Evolutionary conservation across 2,888 invertebrate genomes (phyloP).

Genomic region (Lasiommata megera): DNA sequence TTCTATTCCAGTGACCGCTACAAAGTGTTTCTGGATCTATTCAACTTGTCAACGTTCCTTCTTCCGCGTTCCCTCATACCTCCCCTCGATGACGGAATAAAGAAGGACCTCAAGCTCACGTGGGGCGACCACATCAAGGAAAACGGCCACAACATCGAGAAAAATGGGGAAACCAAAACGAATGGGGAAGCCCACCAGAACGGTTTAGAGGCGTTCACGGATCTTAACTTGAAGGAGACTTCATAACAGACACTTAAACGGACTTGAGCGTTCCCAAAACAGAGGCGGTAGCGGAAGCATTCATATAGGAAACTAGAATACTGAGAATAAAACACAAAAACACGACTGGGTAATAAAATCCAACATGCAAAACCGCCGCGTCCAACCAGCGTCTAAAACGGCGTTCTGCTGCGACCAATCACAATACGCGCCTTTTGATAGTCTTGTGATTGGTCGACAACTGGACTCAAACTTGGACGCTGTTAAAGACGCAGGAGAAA

Average conservation of each 20-base stretch:
- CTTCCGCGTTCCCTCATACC: slow-evolving; percentile 96
- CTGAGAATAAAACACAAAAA: too few relatives aligned
- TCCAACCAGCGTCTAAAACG: too few relatives aligned
- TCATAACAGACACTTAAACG: neutral
- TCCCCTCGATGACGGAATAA: slow-evolving; percentile 91
- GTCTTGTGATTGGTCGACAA: too few relatives aligned
- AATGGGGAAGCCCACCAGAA: slow-evolving; percentile 16
- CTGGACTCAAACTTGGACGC: too few relatives aligned
- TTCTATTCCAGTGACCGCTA: slow-evolving; percentile 93
- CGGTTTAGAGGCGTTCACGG: slow-evolving; percentile 2
- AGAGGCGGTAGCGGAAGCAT: too few relatives aligned
- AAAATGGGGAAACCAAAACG: slow-evolving; percentile 22
- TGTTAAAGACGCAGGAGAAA: too few relatives aligned
- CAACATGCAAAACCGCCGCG: too few relatives aligned
- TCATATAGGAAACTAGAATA: too few relatives aligned
- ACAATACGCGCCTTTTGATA: too few relatives aligned
- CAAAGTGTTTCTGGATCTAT: slow-evolving; percentile 98
- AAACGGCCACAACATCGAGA: slow-evolving; percentile 34
- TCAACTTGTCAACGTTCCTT: slow-evolving; percentile 97
- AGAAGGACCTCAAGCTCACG: slow-evolving; percentile 84
- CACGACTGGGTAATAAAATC: too few relatives aligned
- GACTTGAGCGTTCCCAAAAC: too few relatives aligned
- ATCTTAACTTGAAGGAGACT: slow-evolving; percentile 3
- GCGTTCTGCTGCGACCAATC: too few relatives aligned
- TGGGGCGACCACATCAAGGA: slow-evolving; percentile 67